These are phyloP conservation scores for Barbus barbus DNA, from an alignment of 2,113 vertebrate species.

Conservation along the genomic window DNA sequence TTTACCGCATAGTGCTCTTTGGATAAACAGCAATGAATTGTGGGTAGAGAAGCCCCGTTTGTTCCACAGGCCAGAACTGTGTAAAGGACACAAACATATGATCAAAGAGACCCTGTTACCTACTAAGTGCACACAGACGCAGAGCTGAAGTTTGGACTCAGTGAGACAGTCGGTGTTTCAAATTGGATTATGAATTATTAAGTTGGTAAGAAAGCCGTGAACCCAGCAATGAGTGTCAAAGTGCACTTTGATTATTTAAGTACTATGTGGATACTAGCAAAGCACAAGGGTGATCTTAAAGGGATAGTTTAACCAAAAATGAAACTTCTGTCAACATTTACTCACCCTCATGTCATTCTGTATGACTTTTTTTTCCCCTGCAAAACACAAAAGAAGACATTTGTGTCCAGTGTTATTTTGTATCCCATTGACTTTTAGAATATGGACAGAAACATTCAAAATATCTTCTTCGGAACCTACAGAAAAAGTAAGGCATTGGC, in stretches of 20 bases:
- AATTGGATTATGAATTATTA: background rate
- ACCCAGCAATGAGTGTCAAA: slow-evolving; percentile 11
- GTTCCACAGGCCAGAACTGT: background rate
- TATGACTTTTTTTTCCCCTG: background rate
- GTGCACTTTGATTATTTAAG: slow-evolving; percentile 38
- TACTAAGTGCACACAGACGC: slow-evolving; percentile 1
- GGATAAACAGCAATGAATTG: background rate
- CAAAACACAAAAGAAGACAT: background rate
- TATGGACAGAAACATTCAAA: background rate
- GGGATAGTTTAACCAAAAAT: background rate
- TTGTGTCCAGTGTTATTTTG: background rate
- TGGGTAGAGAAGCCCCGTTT: background rate
- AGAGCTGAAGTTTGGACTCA: slow-evolving; percentile 2
- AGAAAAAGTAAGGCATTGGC: too few relatives aligned
- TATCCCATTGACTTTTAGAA: background rate
- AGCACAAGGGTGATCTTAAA: background rate
- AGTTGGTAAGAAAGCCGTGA: background rate
- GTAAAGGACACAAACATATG: slow-evolving; percentile 4
- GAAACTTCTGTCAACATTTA: background rate
- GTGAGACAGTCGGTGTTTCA: background rate
- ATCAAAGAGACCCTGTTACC: background rate
- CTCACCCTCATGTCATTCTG: background rate
- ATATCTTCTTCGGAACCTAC: background rate
- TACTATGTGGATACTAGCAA: slow-evolving; percentile 25
- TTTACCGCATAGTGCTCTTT: slow-evolving; percentile 8